Base-by-base conservation (phyloP, 1,140 invertebrate genomes). In the Idris sp. region DNA sequence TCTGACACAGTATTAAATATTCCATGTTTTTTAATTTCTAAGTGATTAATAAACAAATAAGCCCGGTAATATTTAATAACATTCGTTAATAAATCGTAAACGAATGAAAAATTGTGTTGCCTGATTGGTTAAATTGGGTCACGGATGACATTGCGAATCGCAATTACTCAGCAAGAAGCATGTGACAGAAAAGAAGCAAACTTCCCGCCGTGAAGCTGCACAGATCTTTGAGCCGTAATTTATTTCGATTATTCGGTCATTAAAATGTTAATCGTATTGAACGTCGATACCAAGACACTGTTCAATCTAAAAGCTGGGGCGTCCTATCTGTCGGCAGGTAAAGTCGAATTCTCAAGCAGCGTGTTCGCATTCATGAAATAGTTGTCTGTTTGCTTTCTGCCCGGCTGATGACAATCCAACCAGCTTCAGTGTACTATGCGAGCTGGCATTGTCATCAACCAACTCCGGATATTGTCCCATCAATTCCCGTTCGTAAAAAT, bases 311-410 rank as follows among this genome's bases (percentile, higher is more conserved):
- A 61, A 65, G 73, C 53, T 59, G 51, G 49, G 58, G 69, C 64
- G 51, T 64, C 58, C 58, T 62, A 71, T 81, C 72, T 79, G 73
- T 79, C 79, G 76, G 61, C 76, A 62, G 62, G 61, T 76, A 65
- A 69, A 74, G 62, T 51, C 62, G 67, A 78, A 77, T 82, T 72
- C 62, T 58, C 56, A 41, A 53, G 43, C 30, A 14, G 31, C 61
- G 62, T 56, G 81, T 73, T 82, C 80, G 82, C 79, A 83, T 83
- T 82, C 77, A 69, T 78, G 71, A 79, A 82, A 83, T 83, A 80
- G 56, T 76, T 81, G 62, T 44, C 33, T 30, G 71, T 65, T 81
- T 80, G 65, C 36, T 43, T 26, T n/a, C 35, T 28, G 16, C 33
- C 13, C 46, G 10, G 41, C 15, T 49, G 26, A 30, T 62, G 58